phyloP scores from a whole-genome alignment of 2,113 vertebrate genomes.

The Nothocercus julius region DNA sequence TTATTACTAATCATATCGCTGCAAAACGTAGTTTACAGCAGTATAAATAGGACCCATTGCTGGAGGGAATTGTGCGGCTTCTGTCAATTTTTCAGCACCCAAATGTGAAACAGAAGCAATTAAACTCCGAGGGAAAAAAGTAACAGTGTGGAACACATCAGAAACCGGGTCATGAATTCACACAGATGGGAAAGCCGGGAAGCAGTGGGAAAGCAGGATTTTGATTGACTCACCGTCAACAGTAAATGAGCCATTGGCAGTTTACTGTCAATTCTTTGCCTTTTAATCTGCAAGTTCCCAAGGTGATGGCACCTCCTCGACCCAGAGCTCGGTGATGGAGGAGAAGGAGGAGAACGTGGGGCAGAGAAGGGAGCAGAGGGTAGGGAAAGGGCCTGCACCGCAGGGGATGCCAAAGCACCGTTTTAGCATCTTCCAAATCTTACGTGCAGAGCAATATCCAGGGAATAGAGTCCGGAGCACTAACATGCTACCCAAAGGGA shows the following conservation, averaged over 20 bases:
- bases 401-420: neutral
- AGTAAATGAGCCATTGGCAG: constrained; percentile 71
- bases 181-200: constrained; percentile 73
- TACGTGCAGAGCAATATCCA: neutral
- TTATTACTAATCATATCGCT: constrained; percentile 76
- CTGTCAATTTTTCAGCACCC: constrained; percentile 77
- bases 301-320: constrained; percentile 22
- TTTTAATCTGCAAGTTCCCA: constrained; percentile 65
- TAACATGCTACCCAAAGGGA: neutral
- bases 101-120: constrained; percentile 77
- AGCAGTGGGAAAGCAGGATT: constrained; percentile 69
- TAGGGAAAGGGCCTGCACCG: neutral
- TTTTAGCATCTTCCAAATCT: neutral
- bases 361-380: neutral
- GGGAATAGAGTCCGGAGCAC: neutral
- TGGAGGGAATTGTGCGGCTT: constrained; percentile 73
- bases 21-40: constrained; percentile 70
- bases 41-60: constrained; percentile 74
- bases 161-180: constrained; percentile 77
- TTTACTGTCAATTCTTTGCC: constrained; percentile 69
- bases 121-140: constrained; percentile 74
- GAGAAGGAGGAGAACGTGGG: neutral
- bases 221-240: constrained; percentile 73
- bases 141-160: constrained; percentile 76
- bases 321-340: neutral